These are phyloP conservation scores for Ochlodes sylvanus DNA, from an alignment of 2,888 invertebrate species.

Conservation along the genomic window DNA sequence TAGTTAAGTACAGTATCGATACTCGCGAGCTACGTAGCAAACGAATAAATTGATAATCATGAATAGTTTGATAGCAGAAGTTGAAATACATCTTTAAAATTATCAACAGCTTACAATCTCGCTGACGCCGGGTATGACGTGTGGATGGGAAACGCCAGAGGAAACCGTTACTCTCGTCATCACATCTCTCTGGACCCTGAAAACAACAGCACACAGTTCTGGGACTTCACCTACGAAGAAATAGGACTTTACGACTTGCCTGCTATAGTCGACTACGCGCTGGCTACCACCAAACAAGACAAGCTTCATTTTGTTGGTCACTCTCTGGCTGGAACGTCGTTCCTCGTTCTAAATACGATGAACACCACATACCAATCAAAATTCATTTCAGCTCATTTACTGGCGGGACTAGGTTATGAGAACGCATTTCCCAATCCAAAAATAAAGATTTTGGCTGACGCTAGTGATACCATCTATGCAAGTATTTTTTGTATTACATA, in stretches of 20 bases:
- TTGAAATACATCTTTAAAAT: too few relatives aligned
- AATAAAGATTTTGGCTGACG: conserved; percentile 45
- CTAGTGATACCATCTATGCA: conserved; percentile 61
- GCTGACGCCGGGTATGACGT: too few relatives aligned
- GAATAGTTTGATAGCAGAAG: too few relatives aligned
- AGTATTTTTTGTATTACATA: conserved; percentile 43
- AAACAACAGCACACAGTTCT: conserved; percentile 56
- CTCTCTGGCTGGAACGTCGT: conserved; percentile 73
- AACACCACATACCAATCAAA: conserved; percentile 65
- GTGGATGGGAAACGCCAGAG: conserved; percentile 93
- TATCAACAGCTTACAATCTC: conserved; percentile 85
- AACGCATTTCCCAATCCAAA: conserved; percentile 55
- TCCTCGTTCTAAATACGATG: conserved; percentile 61
- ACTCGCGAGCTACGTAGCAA: too few relatives aligned
- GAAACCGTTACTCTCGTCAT: conserved; percentile 88
- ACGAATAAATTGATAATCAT: too few relatives aligned
- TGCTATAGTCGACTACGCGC: conserved; percentile 66
- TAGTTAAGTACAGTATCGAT: too few relatives aligned
- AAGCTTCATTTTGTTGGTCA: conserved; percentile 72
- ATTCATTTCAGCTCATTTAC: conserved; percentile 62
- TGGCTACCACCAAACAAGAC: conserved; percentile 55
- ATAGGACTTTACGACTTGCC: conserved; percentile 66
- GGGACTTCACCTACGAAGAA: conserved; percentile 71
- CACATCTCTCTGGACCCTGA: conserved; percentile 76
- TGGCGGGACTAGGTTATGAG: conserved; percentile 69